Evolutionary conservation across 2,888 invertebrate species (phyloP).

Genomic region (Calliphora vomitoria): DNA sequence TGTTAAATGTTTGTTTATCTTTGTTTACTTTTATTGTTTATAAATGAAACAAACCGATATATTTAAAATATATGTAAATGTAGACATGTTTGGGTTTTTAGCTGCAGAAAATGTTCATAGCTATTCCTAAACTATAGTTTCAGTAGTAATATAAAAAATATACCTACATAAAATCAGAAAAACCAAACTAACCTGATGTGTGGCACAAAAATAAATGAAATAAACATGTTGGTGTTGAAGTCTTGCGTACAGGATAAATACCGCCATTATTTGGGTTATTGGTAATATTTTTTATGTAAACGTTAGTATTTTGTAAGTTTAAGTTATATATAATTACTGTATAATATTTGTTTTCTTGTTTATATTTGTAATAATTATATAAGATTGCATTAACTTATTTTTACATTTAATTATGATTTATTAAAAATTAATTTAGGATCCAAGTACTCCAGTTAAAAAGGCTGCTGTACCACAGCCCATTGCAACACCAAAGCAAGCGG

Average conservation of each 20-base stretch:
- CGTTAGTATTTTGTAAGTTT: conserved; percentile 3
- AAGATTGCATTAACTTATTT: neutral
- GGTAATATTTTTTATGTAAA: conserved; percentile 59
- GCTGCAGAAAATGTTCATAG: conserved; percentile 84
- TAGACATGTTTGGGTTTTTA: conserved; percentile 81
- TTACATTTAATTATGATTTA: neutral
- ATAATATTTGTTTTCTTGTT: neutral
- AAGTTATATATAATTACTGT: neutral
- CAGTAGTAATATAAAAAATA: conserved; percentile 74
- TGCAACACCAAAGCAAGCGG: conserved; percentile 1
- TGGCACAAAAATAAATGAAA: conserved; percentile 41
- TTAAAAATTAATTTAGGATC: conserved; percentile 41
- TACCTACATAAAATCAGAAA: conserved; percentile 13
- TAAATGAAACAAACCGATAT: conserved; percentile 64
- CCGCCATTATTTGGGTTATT: conserved; percentile 58
- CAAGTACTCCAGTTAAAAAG: conserved; percentile 37
- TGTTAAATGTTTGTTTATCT: neutral
- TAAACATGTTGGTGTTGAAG: conserved; percentile 55
- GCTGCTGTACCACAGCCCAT: conserved; percentile 8
- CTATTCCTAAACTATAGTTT: conserved; percentile 84
- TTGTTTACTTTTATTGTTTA: conserved; percentile 44
- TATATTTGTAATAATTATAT: neutral
- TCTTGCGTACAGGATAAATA: conserved; percentile 34
- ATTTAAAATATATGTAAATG: too few species aligned
- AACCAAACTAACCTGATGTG: conserved; percentile 50